Evolutionary conservation across 1,140 invertebrate genomes (phyloP).

Genomic region (Formica exsecta): DNA sequence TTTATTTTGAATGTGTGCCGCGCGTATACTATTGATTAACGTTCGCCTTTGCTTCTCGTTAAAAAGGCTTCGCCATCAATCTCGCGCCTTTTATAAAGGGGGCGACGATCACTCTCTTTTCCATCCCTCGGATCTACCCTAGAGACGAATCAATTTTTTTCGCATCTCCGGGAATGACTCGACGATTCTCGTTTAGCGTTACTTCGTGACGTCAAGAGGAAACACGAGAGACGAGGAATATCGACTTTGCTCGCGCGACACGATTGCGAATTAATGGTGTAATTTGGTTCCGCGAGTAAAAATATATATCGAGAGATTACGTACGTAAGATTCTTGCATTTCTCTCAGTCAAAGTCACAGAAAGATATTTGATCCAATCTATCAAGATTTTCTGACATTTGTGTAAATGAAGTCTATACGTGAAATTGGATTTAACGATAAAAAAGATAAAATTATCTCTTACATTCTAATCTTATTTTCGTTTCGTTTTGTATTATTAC

Average conservation of each 20-base stretch:
- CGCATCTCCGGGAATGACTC: conserved; percentile 12
- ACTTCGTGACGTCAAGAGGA: conserved; percentile 7
- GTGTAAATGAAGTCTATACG: neutral
- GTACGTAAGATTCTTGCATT: neutral
- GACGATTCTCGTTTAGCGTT: conserved; percentile 12
- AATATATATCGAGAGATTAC: conserved; percentile 7
- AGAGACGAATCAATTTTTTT: conserved; percentile 47
- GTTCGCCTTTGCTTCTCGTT: conserved; percentile 16
- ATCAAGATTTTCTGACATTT: neutral
- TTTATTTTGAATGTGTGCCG: conserved; percentile 41
- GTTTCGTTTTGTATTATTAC: no score
- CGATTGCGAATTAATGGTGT: conserved; percentile 20
- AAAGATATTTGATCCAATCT: neutral
- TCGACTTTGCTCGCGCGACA: neutral
- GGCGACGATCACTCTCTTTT: conserved; percentile 9
- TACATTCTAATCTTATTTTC: no score
- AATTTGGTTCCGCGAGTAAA: conserved; percentile 1
- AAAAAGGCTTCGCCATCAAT: conserved; percentile 54
- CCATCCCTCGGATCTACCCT: neutral
- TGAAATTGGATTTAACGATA: no score
- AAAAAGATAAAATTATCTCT: no score
- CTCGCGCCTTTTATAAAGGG: conserved; percentile 4
- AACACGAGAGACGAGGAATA: neutral
- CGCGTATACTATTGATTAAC: conserved; percentile 39
- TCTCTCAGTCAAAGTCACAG: neutral